A percentile compares a stretch with the other conserved stretches of the same genome.
Conservation (phyloP, 2,113 vertebrate genomes). For the Xiphophorus maculatus region DNA sequence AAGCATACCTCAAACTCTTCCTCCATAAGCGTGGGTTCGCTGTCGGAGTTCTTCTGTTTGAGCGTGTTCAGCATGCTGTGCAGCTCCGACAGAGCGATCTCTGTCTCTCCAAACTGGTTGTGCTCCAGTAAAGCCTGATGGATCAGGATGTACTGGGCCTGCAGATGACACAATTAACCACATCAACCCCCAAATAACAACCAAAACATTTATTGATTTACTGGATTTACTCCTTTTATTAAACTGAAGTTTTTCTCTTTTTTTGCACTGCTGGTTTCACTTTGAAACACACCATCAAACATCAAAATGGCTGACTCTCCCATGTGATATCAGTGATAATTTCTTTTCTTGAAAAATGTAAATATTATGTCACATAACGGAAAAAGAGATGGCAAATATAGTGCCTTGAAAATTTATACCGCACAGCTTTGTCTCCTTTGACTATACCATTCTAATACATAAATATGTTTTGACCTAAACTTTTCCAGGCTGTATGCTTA, state of each 20-base stretch:
- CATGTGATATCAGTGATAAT: neutral
- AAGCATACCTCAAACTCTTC: conserved; percentile 90
- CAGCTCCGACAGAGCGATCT: conserved; percentile 86
- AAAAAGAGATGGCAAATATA: neutral
- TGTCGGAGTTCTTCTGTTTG: conserved; percentile 77
- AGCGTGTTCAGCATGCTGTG: conserved; percentile 81
- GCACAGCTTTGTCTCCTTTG: neutral
- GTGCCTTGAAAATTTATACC: neutral
- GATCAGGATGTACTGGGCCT: conserved; percentile 98
- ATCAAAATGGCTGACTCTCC: neutral
- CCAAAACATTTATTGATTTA: neutral
- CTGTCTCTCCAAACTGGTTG: conserved; percentile 94
- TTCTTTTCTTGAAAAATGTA: neutral
- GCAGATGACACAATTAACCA: neutral
- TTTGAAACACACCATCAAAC: neutral
- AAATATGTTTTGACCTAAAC: too few relatives aligned
- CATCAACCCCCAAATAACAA: neutral
- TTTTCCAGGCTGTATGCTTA: neutral
- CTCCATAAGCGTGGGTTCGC: conserved; percentile 85
- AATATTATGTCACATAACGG: neutral
- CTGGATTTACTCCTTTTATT: neutral
- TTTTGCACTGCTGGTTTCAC: neutral
- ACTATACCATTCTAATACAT: too few relatives aligned
- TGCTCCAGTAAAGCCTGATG: conserved; percentile 95
- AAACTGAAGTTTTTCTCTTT: neutral